Base-by-base conservation (phyloP, 2,888 invertebrate species). In the Rhingia campestris region DNA sequence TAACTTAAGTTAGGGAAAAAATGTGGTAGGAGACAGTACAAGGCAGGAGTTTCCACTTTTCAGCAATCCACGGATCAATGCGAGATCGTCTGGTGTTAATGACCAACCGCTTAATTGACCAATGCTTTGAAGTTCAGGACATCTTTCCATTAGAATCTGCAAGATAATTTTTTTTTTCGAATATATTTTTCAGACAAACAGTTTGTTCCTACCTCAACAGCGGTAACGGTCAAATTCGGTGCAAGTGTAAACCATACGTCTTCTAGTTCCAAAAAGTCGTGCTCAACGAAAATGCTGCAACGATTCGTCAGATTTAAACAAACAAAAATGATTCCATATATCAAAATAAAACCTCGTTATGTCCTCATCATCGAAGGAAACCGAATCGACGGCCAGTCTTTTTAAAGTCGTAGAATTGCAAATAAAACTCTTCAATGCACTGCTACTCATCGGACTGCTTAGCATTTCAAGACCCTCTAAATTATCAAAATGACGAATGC, bases 101-200 rank as follows among this genome's bases (percentile, higher is more conserved):
- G 93, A 92, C 95, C 95, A 95, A 0, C 94, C 94, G 56, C 93
- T 94, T 14, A 95, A 89, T 88, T 95, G 94, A 0, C 95, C 95
- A 9, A 95, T 91, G 82, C 93, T 93, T 86, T 91, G 93, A 51
- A 95, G 91, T 86, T 94, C 94, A 0, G 94, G 94, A 87, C 95
- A 95, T 86, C 92, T 92, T 67, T 94, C 94, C 93, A 95, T 94
- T 53, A 95, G 90, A 9, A 94, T 89, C 91, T 91, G 33, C 4
- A 61, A 53, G 5, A 9, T 33, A 14, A 4, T 32, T 22, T 22
- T 22, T 22, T 32, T 22, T 22, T 22, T 22, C 22, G 22, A 22
- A 22, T 2, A 22, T 22, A 22, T 2, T 22, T 22, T 22, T 2
- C 1, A 22, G 22, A 22, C 22, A 22, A 22, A 22, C 22, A 22